These are phyloP conservation scores for Aphelenchoides fujianensis DNA, from an alignment of 1,140 invertebrate genomes.

Conservation along the genomic window DNA sequence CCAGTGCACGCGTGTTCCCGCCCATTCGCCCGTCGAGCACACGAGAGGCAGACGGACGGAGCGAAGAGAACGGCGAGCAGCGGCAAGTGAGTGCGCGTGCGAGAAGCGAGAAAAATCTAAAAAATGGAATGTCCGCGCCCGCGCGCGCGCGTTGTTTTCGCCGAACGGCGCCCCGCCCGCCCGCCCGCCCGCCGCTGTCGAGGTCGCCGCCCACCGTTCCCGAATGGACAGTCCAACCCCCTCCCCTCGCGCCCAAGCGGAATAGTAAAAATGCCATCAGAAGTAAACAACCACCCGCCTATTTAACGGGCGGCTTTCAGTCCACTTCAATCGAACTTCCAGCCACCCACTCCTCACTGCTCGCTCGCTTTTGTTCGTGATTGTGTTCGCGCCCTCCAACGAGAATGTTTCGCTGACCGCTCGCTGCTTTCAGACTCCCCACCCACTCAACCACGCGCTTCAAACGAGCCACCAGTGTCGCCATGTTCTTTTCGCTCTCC, in stretches of 20 bases:
- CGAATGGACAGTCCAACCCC: neutral
- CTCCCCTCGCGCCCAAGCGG: too few relatives aligned
- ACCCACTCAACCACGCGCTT: too few relatives aligned
- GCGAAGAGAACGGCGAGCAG: neutral
- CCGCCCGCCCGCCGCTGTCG: neutral
- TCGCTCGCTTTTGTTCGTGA: too few relatives aligned
- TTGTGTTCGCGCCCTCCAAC: too few relatives aligned
- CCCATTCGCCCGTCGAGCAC: neutral
- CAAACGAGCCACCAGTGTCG: neutral
- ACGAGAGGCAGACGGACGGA: neutral
- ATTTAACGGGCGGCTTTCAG: too few relatives aligned
- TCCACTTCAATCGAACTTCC: too few relatives aligned
- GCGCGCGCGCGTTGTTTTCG: neutral
- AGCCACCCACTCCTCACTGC: too few relatives aligned
- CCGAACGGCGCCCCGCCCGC: too few relatives aligned
- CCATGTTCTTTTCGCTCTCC: neutral
- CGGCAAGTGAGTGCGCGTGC: neutral
- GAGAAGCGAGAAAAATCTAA: neutral
- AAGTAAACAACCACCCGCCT: too few relatives aligned
- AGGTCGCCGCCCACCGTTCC: neutral
- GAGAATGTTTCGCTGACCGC: neutral
- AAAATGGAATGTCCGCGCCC: neutral
- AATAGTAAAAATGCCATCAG: too few relatives aligned
- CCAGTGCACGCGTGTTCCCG: neutral
- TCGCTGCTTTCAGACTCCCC: neutral